Evolutionary conservation across 2,797 vertebrate species (phyloP).

Genomic region (Alosa sapidissima): DNA sequence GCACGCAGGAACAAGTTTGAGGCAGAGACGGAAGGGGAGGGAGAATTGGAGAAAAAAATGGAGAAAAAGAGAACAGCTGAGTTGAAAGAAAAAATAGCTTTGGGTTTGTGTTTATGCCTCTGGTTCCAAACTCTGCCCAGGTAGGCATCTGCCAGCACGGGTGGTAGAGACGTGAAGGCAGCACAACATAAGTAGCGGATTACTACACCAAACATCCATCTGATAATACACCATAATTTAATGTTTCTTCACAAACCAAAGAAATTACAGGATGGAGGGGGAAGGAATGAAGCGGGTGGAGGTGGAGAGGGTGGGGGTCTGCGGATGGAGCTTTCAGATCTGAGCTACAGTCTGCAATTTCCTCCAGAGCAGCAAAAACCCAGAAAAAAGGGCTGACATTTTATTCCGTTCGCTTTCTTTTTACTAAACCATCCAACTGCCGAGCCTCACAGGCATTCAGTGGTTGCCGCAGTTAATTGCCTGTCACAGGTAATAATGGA

Average conservation of each 20-base stretch:
- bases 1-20: neutral
- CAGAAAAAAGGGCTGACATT: neutral
- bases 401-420: neutral
- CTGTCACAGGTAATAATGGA: conserved; percentile 36
- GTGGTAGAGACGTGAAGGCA: neutral
- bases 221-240: conserved; percentile 35
- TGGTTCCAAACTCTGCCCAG: neutral
- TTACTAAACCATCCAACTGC: neutral
- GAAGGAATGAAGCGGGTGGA: conserved; percentile 14
- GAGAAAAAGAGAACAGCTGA: neutral
- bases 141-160: neutral
- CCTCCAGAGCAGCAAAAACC: conserved; percentile 27
- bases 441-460: conserved; percentile 16
- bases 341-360: conserved; percentile 55
- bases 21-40: neutral
- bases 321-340: conserved; percentile 43
- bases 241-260: neutral
- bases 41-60: neutral
- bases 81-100: neutral
- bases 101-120: neutral
- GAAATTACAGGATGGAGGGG: conserved; percentile 23
- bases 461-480: conserved; percentile 35
- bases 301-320: conserved; percentile 31
- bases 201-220: conserved; percentile 61
- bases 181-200: conserved; percentile 46